Base-by-base conservation (phyloP, 2,113 vertebrate species). In the Odobenus rosmarus region DNA sequence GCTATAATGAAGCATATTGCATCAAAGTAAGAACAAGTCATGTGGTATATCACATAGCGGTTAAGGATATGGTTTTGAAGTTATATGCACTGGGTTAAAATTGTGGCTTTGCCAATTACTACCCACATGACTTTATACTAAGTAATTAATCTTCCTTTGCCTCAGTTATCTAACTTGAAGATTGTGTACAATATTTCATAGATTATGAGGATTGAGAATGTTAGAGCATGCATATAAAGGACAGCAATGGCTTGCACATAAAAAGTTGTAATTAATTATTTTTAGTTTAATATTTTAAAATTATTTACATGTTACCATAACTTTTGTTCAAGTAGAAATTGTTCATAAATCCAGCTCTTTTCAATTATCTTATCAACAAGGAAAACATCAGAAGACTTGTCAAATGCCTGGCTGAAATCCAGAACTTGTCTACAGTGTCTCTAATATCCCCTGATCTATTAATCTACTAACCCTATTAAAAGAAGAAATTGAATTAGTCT, bases 391-490 rank as follows among this genome's bases (percentile, higher is more conserved):
- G 42, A 83, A 77, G 49, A 42, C 33, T 96, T 97, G 42, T 96
- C 61, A 98, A 88, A 92, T 84, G 15, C 5, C 69, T 95, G 57
- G 33, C 80, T 92, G 71, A 88, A 88, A 89, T 96, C 39, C 74
- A 93, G 42, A 49, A 7, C 19, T 21, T 81, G 18, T 83, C 87
- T 90, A 12, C 8, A 82, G 11, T 49, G 23, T 85, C 53, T 96
- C 46, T 92, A 97, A 93, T 95, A 88, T n/a, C 7, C 31, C 61
- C 87, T 81, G 14, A 88, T 96, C 69, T 92, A 93, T 90, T 94
- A 97, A 95, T n/a, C 23, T 90, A 81, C 90, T 94, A 96, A 97
- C 62, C 39, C 64, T 84, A 92, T 95, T 98, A 96, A 92, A 96
- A 80, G 16, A 84, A 67, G 57, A 95, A 94, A 98, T 85, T 97